phyloP scores from a whole-genome alignment of 2,888 invertebrate species.

The Psococerastis gibbosa region DNA sequence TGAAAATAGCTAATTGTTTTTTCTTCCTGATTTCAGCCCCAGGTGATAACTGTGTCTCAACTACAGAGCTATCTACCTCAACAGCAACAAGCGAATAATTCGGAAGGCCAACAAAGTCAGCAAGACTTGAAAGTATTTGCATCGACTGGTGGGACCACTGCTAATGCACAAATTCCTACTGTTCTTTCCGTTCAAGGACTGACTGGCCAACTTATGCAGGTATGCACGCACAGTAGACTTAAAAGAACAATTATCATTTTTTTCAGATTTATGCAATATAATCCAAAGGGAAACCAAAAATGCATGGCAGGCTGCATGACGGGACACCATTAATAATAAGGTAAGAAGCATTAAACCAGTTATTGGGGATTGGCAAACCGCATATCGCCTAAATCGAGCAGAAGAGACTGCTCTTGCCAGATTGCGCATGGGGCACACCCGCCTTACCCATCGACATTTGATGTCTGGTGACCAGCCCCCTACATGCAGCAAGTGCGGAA shows the following conservation, averaged over 20 bases:
- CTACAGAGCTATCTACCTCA: conserved; percentile 29
- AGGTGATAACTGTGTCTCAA: conserved; percentile 30
- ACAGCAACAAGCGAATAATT: conserved; percentile 15
- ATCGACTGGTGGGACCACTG: conserved; percentile 10
- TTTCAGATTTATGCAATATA: too few relatives aligned
- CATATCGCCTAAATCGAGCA: too few relatives aligned
- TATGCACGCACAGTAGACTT: conserved; percentile 18
- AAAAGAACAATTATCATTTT: background rate
- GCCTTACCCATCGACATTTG: too few relatives aligned
- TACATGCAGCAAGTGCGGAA: conserved; percentile 7
- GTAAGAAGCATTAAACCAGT: too few relatives aligned
- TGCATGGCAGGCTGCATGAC: too few relatives aligned
- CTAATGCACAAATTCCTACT: conserved; percentile 17
- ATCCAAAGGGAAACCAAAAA: too few relatives aligned
- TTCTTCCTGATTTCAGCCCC: conserved; percentile 14
- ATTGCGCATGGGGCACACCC: too few relatives aligned
- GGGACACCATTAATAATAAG: too few relatives aligned
- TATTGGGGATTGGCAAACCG: too few relatives aligned
- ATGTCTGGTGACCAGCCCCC: conserved; percentile 4
- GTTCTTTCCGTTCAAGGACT: conserved; percentile 31
- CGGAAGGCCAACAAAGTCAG: conserved; percentile 16
- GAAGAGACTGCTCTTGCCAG: too few relatives aligned
- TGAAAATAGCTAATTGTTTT: too few relatives aligned
- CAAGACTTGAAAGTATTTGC: conserved; percentile 15
- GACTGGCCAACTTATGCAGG: conserved; percentile 33